Conservation (phyloP, 1,140 invertebrate species). For the Eupeodes corollae region DNA sequence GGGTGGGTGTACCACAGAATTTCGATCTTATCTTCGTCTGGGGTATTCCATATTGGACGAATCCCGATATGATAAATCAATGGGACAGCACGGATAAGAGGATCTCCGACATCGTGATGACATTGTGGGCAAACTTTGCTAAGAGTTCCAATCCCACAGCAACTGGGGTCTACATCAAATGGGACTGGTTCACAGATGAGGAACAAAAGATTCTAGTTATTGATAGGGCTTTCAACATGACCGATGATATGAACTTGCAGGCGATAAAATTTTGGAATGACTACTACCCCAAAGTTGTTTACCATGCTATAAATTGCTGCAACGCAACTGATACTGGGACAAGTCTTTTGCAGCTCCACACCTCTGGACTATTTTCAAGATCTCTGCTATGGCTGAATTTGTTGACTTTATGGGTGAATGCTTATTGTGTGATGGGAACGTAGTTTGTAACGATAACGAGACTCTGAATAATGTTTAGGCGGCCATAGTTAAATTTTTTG, state of each 20-base stretch:
- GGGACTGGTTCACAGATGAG: constrained; percentile 53
- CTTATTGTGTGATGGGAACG: no score
- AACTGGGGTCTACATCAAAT: constrained; percentile 51
- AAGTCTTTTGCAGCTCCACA: no score
- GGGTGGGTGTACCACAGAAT: constrained; percentile 65
- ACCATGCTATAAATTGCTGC: constrained; percentile 57
- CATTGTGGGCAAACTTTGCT: constrained; percentile 61
- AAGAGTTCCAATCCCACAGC: constrained; percentile 58
- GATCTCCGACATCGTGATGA: constrained; percentile 63
- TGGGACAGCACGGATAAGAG: constrained; percentile 66
- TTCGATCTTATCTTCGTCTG: constrained; percentile 67
- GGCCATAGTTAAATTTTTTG: no score
- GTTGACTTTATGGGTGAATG: no score
- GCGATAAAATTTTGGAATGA: constrained; percentile 70
- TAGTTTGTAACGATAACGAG: no score
- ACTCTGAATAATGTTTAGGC: no score
- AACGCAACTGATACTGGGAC: constrained; percentile 35
- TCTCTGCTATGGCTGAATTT: no score
- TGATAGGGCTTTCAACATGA: constrained; percentile 62
- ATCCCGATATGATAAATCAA: constrained; percentile 40
- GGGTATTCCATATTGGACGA: constrained; percentile 57
- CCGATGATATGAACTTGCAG: constrained; percentile 57
- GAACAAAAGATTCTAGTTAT: constrained; percentile 57
- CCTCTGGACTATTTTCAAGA: no score
- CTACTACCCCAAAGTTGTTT: constrained; percentile 60